Evolutionary conservation across 2,888 invertebrate genomes (phyloP).

Genomic region (Clitarchus hookeri): DNA sequence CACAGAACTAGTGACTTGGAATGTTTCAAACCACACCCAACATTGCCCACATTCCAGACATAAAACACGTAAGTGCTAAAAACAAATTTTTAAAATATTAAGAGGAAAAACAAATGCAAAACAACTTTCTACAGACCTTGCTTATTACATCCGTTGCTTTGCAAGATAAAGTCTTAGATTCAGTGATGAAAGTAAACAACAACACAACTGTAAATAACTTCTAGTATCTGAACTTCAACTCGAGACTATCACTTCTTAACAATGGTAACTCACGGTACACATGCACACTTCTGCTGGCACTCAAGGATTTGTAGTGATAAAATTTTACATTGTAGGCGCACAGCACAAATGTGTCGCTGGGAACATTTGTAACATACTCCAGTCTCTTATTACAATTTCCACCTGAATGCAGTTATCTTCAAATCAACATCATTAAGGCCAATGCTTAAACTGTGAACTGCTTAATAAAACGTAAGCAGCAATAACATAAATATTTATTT

Average conservation of each 20-base stretch:
- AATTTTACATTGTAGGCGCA: neutral
- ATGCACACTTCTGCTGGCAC: neutral
- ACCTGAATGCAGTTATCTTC: neutral
- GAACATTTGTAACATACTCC: neutral
- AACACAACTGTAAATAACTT: neutral
- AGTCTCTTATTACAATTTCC: neutral
- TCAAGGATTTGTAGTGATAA: neutral
- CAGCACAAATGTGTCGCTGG: neutral
- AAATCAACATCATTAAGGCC: neutral
- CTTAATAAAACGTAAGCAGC: neutral
- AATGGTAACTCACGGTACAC: too few species aligned
- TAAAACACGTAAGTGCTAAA: neutral
- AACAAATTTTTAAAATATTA: neutral
- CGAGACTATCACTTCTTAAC: too few species aligned
- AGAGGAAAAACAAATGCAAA: neutral
- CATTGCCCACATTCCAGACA: neutral
- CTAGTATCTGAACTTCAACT: neutral
- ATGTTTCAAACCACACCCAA: neutral
- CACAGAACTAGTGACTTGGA: neutral
- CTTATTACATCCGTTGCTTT: neutral
- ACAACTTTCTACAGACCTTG: neutral
- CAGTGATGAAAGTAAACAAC: neutral
- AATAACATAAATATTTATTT: conserved; percentile 1
- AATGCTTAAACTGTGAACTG: neutral
- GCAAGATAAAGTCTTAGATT: neutral